phyloP scores from a whole-genome alignment of 2,888 invertebrate genomes.

The Brachypterus glaber region DNA sequence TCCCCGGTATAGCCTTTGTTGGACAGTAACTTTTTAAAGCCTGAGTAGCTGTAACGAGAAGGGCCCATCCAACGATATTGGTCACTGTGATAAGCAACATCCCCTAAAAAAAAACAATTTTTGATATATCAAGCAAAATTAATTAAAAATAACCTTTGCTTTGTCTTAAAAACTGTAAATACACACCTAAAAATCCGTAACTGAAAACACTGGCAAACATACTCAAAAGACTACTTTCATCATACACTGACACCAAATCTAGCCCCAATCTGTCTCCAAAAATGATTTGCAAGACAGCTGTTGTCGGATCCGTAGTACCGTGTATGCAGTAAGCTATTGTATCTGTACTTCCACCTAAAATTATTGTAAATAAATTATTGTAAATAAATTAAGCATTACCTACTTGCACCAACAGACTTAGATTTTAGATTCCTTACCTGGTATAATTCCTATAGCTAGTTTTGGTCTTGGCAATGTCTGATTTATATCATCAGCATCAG shows the following conservation, averaged over 20 bases:
- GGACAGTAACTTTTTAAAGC: constrained; percentile 52
- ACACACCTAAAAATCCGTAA: constrained; percentile 78
- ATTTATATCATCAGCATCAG: constrained; percentile 47
- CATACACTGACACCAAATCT: constrained; percentile 66
- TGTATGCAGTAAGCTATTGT: constrained; percentile 70
- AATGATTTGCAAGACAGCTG: constrained; percentile 73
- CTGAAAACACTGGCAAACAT: constrained; percentile 70
- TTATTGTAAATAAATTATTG: not conserved
- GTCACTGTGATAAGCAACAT: constrained; percentile 70
- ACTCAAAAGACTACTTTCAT: constrained; percentile 49
- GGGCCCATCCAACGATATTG: constrained; percentile 81
- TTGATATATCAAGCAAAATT: too few species aligned
- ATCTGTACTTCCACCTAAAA: constrained; percentile 59
- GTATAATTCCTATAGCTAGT: constrained; percentile 53
- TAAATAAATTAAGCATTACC: not conserved
- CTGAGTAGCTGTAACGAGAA: constrained; percentile 68
- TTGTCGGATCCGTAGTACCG: constrained; percentile 69
- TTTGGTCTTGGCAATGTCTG: constrained; percentile 43
- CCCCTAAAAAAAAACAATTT: too few species aligned
- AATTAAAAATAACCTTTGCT: too few species aligned
- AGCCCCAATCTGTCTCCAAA: constrained; percentile 64
- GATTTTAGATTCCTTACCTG: constrained; percentile 39
- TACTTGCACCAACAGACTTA: too few species aligned
- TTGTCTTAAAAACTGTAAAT: too few species aligned
- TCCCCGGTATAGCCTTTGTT: constrained; percentile 58